phyloP scores from a whole-genome alignment of 1,140 invertebrate genomes.

The Mycetomoellerius zeteki region DNA sequence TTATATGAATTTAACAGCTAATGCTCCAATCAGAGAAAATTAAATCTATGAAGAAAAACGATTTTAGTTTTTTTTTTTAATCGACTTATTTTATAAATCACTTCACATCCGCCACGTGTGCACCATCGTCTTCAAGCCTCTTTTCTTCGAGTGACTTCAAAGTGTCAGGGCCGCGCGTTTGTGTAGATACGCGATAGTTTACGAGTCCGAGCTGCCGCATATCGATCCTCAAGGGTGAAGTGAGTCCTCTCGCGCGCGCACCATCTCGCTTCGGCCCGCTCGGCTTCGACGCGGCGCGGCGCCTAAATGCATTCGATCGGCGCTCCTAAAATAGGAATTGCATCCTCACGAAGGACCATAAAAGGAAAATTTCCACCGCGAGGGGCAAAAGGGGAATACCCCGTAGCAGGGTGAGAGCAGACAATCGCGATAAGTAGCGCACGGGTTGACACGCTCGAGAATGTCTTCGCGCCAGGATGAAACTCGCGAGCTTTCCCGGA shows the following conservation, averaged over 20 bases:
- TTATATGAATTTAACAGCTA: too few species aligned
- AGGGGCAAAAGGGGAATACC: neutral
- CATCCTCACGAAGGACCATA: constrained; percentile 44
- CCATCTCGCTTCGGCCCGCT: constrained; percentile 19
- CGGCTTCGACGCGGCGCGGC: constrained; percentile 1
- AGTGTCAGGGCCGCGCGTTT: constrained; percentile 40
- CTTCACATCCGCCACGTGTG: neutral
- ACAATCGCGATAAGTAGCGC: constrained; percentile 64
- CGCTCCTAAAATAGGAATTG: constrained; percentile 61
- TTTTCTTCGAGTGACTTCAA: constrained; percentile 50
- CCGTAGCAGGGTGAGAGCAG: constrained; percentile 19
- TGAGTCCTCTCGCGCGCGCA: constrained; percentile 39
- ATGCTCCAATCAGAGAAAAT: too few species aligned
- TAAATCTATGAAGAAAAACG: neutral
- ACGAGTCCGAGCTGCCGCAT: constrained; percentile 60
- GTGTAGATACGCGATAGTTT: constrained; percentile 55
- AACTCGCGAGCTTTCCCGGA: constrained; percentile 48
- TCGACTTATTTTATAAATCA: neutral
- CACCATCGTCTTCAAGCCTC: constrained; percentile 18
- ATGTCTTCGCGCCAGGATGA: constrained; percentile 37
- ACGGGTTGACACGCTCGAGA: constrained; percentile 62
- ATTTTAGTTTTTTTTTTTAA: neutral
- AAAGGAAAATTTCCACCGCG: constrained; percentile 37
- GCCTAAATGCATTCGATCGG: constrained; percentile 62
- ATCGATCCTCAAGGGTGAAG: constrained; percentile 56